Evolutionary conservation across 2,797 vertebrate genomes (phyloP).

Genomic region (Bradypodion ventrale): DNA sequence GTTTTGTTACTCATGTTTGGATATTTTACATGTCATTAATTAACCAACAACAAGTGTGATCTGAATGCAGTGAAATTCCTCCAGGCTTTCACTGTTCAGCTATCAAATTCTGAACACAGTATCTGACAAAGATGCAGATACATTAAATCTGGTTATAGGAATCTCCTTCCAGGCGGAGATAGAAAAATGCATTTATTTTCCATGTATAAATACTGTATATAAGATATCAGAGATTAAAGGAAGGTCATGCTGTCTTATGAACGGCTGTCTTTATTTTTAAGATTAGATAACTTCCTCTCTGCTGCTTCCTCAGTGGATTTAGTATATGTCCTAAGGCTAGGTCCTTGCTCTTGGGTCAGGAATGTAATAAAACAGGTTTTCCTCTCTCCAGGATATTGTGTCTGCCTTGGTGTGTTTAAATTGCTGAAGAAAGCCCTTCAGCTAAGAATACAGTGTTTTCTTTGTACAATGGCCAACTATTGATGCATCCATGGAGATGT

Average conservation of each 20-base stretch:
- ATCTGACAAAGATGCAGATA: conserved; percentile 57
- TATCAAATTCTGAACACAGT: conserved; percentile 47
- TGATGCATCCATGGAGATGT: conserved; percentile 80
- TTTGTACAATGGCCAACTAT: conserved; percentile 84
- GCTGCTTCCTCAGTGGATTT: conserved; percentile 51
- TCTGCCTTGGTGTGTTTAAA: conserved; percentile 86
- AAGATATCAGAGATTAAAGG: conserved; percentile 71
- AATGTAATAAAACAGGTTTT: conserved; percentile 88
- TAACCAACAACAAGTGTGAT: conserved; percentile 74
- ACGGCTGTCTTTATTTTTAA: conserved; percentile 73
- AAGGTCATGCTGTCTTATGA: conserved; percentile 68
- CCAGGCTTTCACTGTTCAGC: conserved; percentile 58
- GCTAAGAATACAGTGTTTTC: conserved; percentile 84
- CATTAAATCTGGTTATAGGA: conserved; percentile 33
- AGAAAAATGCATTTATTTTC: conserved; percentile 51
- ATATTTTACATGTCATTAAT: conserved; percentile 49
- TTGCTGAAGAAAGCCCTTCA: conserved; percentile 82
- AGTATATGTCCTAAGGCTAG: conserved; percentile 76
- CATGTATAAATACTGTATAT: conserved; percentile 58
- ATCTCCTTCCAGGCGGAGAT: conserved; percentile 32
- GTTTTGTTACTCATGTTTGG: not conserved
- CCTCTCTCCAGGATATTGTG: conserved; percentile 89
- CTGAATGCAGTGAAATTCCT: conserved; percentile 67
- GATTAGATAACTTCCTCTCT: conserved; percentile 71
- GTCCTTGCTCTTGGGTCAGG: conserved; percentile 81